phyloP scores from a whole-genome alignment of 2,113 vertebrate genomes.

The Osmerus eperlanus region DNA sequence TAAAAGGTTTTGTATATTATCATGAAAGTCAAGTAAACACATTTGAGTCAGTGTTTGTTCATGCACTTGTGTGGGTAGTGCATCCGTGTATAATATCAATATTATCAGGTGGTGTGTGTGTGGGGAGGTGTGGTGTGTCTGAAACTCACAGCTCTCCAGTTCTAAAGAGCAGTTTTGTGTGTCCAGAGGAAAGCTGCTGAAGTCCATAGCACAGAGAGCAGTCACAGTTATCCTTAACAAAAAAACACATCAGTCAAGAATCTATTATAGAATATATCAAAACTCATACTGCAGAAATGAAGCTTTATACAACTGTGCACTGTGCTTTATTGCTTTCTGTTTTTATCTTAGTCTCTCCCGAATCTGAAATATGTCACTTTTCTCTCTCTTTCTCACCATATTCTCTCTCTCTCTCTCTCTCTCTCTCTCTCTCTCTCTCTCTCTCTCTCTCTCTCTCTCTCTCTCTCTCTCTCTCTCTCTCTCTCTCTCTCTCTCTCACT shows the following conservation, averaged over 20 bases:
- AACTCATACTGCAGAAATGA: background rate
- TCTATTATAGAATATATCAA: background rate
- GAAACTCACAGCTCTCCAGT: conserved; percentile 90
- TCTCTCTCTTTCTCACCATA: no score
- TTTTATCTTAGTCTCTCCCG: no score
- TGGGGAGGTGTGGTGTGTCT: background rate
- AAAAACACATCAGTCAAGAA: conserved; percentile 1
- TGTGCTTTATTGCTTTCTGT: no score
- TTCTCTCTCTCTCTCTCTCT: no score
- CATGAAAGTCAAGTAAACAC: background rate
- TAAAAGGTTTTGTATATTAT: background rate
- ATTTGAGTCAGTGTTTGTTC: conserved; percentile 2
- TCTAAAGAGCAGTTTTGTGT: conserved; percentile 91
- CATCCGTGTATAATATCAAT: background rate
- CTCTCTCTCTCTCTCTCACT: background rate
- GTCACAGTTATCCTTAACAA: conserved; percentile 85
- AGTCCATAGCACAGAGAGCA: conserved; percentile 90
- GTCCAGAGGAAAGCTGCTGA: conserved; percentile 92
- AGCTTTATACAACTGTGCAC: background rate
- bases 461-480: no score
- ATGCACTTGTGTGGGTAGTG: conserved; percentile 5
- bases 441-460: background rate
- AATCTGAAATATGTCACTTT: no score
- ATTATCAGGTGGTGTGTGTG: background rate
- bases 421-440: background rate